phyloP scores from a whole-genome alignment of 2,888 invertebrate genomes.

The Mythimna lalbum region DNA sequence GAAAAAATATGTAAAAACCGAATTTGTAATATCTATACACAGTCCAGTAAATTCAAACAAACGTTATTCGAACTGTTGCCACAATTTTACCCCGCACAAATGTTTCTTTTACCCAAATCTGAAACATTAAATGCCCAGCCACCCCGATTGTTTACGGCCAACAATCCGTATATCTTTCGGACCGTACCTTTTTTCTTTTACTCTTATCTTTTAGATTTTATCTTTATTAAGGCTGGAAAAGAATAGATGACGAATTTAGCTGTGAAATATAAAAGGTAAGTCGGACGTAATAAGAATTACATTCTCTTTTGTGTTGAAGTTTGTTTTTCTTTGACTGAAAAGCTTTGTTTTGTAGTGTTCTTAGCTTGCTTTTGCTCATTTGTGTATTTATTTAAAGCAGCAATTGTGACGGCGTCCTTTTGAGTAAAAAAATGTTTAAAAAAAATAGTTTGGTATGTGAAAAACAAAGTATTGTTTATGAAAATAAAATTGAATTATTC shows the following conservation, averaged over 20 bases:
- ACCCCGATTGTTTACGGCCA: conserved; percentile 56
- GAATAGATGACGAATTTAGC: conserved; percentile 58
- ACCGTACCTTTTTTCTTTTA: conserved; percentile 50
- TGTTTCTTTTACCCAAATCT: conserved; percentile 56
- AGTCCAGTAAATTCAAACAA: conserved; percentile 36
- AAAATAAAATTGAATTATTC: background rate
- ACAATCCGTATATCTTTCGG: conserved; percentile 57
- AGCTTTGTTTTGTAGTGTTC: conserved; percentile 3
- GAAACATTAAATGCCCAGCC: conserved; percentile 54
- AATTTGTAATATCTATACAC: conserved; percentile 8
- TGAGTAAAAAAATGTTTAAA: background rate
- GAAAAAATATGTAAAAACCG: conserved; percentile 13
- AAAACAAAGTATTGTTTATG: background rate
- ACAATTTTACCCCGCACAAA: conserved; percentile 34
- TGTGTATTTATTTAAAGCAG: conserved; percentile 28
- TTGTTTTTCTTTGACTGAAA: conserved; percentile 20
- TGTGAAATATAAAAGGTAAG: conserved; percentile 41
- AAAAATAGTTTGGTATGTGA: background rate
- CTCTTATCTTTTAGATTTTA: conserved; percentile 62
- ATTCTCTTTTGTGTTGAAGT: conserved; percentile 26
- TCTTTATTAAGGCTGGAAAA: conserved; percentile 59
- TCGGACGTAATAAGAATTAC: conserved; percentile 33
- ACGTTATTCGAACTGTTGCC: conserved; percentile 24
- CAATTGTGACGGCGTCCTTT: conserved; percentile 14
- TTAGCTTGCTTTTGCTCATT: conserved; percentile 21